Base-by-base conservation (phyloP, 2,888 invertebrate genomes). In the Nysson spinosus region DNA sequence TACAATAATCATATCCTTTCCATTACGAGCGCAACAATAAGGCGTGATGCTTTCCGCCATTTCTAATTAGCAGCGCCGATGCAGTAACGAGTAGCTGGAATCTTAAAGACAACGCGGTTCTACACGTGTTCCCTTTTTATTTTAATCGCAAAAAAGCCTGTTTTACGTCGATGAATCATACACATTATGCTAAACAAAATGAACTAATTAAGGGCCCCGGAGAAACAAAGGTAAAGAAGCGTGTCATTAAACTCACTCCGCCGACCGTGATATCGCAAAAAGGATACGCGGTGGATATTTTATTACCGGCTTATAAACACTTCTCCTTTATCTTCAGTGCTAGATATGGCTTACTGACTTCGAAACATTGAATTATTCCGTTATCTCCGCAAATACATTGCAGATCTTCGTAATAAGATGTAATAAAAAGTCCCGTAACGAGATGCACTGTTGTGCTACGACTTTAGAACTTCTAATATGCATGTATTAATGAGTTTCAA, bases 31-130 rank as follows among this genome's bases (percentile, higher is more conserved):
- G 44, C 28, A 63, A 63, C 51, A 65, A 62, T 56, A 57, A 63
- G 57, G 19, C 51, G 26, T n/a, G 26, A 51, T 56, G 56, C 37
- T 54, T 14, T 14, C 51, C 57, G 49, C 32, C 44, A 58, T 66
- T 43, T 46, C 52, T 64, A 58, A 57, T 67, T 64, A 58, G 52
- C 49, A 44, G 12, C 12, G 28, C n/a, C n/a, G n/a, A n/a, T n/a
- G 20, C 20, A 50, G 50, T 42, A 65, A 65, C 55, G 50, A 63
- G 63, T 55, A 9, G 50, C 34, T 54, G 55, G 63, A 50, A 65
- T 55, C 35, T 62, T 20, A 55, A 62, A 34, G 20, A 43, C 16
- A 6, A 17, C 19, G 20, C 4, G 12, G 4, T 5, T 5, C 7
- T 43, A 52, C 52, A 47, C 7, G 26, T 49, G 64, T 54, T 34